Conservation (phyloP, 2,888 invertebrate genomes). For the Mycogona germanica region DNA sequence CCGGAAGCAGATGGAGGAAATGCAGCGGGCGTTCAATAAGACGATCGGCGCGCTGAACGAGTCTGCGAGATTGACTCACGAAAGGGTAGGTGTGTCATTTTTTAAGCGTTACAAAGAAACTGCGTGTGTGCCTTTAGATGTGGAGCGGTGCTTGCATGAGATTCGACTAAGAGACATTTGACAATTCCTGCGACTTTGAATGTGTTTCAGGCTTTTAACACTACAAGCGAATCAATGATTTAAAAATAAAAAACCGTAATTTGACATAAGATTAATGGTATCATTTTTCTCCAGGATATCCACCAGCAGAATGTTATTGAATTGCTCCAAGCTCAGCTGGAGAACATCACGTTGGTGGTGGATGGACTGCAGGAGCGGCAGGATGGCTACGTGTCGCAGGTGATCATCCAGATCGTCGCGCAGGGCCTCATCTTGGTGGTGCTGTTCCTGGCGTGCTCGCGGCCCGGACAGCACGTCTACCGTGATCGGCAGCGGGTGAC, state of each 20-base stretch:
- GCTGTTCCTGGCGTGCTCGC: slow-evolving; percentile 38
- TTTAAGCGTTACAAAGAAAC: no score
- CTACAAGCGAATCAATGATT: no score
- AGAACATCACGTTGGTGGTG: slow-evolving; percentile 21
- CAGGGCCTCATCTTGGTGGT: slow-evolving; percentile 32
- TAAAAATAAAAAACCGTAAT: background rate
- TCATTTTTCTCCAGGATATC: slow-evolving; percentile 22
- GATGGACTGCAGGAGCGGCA: slow-evolving; percentile 21
- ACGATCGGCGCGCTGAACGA: slow-evolving; percentile 49
- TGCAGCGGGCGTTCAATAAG: slow-evolving; percentile 71
- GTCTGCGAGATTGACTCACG: slow-evolving; percentile 43
- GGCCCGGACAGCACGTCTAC: no score
- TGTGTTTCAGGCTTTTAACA: no score
- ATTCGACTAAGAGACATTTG: no score
- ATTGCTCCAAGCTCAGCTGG: slow-evolving; percentile 23
- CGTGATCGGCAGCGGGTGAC: no score
- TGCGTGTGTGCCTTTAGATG: no score
- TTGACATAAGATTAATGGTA: background rate
- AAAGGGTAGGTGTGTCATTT: slow-evolving; percentile 32
- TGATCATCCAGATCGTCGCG: slow-evolving; percentile 29
- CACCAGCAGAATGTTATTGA: slow-evolving; percentile 26
- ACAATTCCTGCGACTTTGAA: no score
- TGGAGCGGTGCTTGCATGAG: no score
- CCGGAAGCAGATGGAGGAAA: slow-evolving; percentile 92
- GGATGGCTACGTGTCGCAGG: slow-evolving; percentile 22